Percentiles rank a stretch among this genome's conserved stretches.
These are phyloP conservation scores for Alentia gelatinosa DNA, from an alignment of 2,888 invertebrate genomes.

Conservation along the genomic window DNA sequence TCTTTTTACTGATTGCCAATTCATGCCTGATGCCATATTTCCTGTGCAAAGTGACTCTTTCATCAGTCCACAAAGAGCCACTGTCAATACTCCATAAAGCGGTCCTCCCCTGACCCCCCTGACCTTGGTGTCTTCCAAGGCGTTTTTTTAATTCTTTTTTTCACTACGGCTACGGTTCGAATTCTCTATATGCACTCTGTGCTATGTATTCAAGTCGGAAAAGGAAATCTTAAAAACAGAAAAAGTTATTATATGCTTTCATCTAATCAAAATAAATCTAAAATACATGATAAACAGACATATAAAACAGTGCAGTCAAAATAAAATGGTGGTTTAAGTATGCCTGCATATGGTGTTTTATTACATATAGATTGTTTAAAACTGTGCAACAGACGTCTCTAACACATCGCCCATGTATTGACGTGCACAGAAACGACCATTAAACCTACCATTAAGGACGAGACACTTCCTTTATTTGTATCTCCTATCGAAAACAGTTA, in stretches of 20 bases:
- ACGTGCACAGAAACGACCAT: neutral
- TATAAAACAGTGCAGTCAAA: too few species aligned
- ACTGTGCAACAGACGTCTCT: too few species aligned
- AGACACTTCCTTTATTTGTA: neutral
- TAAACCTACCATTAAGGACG: neutral
- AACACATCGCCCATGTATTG: too few species aligned
- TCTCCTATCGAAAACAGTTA: neutral
- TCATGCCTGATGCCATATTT: slow-evolving; percentile 43
- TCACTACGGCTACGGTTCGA: too few species aligned
- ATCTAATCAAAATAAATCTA: too few species aligned
- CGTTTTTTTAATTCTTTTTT: neutral
- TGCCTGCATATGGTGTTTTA: too few species aligned
- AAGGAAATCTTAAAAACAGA: too few species aligned
- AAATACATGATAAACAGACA: too few species aligned
- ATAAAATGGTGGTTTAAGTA: too few species aligned
- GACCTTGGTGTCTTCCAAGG: neutral
- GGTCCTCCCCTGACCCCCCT: neutral
- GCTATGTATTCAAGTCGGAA: too few species aligned
- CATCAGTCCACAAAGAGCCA: neutral
- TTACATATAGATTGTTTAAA: too few species aligned
- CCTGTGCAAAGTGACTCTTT: slow-evolving; percentile 40
- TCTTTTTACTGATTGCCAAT: slow-evolving; percentile 41
- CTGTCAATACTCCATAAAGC: neutral
- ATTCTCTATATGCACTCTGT: neutral
- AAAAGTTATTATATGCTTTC: too few species aligned